phyloP scores from a whole-genome alignment of 2,797 vertebrate genomes.

The Amblyopsis hoosieri region DNA sequence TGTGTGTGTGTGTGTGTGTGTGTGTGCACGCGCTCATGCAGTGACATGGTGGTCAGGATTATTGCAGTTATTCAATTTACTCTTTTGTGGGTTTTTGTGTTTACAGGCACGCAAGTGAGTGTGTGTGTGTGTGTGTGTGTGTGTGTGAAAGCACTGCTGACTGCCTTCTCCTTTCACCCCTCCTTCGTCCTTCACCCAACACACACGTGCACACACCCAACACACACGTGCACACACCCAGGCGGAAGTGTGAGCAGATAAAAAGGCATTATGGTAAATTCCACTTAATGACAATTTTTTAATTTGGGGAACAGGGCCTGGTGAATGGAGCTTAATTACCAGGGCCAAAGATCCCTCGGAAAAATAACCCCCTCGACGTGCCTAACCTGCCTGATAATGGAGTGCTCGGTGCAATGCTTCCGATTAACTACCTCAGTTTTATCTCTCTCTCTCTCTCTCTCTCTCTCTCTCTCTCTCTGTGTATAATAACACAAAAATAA shows the following conservation, averaged over 20 bases:
- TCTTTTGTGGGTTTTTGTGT: conserved; percentile 43
- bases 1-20: conserved; percentile 23
- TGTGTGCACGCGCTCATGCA: conserved; percentile 32
- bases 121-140: conserved; percentile 4
- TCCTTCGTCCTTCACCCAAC: conserved; percentile 44
- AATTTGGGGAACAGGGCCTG: conserved; percentile 96
- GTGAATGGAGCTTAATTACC: conserved; percentile 85
- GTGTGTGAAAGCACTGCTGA: conserved; percentile 76
- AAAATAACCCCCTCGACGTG: conserved; percentile 73
- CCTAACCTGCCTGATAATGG: conserved; percentile 73
- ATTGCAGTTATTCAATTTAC: conserved; percentile 98
- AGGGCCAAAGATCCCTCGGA: conserved; percentile 73
- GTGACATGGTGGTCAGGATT: conserved; percentile 86
- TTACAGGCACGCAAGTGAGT: background rate
- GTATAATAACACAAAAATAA: conserved; percentile 83
- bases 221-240: conserved; percentile 58
- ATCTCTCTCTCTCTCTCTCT: conserved; percentile 28
- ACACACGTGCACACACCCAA: conserved; percentile 76
- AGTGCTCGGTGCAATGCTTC: conserved; percentile 65
- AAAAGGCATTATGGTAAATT: conserved; percentile 99
- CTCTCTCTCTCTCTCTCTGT: conserved; percentile 80
- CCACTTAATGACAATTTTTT: conserved; percentile 99
- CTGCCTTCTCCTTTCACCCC: conserved; percentile 80
- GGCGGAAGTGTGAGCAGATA: conserved; percentile 96
- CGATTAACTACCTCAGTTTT: conserved; percentile 71